Base-by-base conservation (phyloP, 2,797 vertebrate genomes). In the Macropus fuliginosus region DNA sequence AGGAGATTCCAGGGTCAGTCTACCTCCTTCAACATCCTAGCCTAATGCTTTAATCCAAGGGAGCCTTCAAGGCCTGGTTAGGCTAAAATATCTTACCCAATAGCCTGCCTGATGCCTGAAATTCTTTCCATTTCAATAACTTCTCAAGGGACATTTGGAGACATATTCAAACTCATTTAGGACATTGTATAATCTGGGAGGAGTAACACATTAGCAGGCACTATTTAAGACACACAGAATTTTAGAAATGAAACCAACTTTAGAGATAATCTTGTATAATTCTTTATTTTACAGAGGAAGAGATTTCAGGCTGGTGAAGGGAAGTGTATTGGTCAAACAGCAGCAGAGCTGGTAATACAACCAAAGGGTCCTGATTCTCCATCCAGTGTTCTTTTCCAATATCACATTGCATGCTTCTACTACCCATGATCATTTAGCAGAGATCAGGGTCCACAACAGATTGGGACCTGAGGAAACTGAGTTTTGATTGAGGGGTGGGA, bases 151-250 rank as follows among this genome's bases (percentile, higher is more conserved):
- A 56, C 90, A 90, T 89, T 54, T 96, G 90, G 81, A 95, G 90
- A 95, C 94, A 95, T 95, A 94, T 95, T 94, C 94, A 97, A 96
- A 96, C 92, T 96, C 81, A 28, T 87, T 95, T 94, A 1, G 1
- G 94, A 93, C 91, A 97, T 92, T 95, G 52, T 93, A 46, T 96
- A 96, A 95, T 50, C 89, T 96, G 91, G 66, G 40, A 97, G 91
- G 91, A 96, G 92, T 97, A 97, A 95, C 92, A 92, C 87, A 94
- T 95, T 93, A 92, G 27, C 4, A 81, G 94, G 40, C 40, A 46
- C 27, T 81, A 40, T 74, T 66, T 74, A 74, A 74, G 34, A 24
- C 4, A 34, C 18, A 40, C 6, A 46, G 40, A 81, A 21, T 46
- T 81, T 46, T 46, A 24, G 40, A 81, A 81, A 81, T 27, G 21